Conservation (phyloP, 2,113 vertebrate species). For the Antechinus stuartii region DNA sequence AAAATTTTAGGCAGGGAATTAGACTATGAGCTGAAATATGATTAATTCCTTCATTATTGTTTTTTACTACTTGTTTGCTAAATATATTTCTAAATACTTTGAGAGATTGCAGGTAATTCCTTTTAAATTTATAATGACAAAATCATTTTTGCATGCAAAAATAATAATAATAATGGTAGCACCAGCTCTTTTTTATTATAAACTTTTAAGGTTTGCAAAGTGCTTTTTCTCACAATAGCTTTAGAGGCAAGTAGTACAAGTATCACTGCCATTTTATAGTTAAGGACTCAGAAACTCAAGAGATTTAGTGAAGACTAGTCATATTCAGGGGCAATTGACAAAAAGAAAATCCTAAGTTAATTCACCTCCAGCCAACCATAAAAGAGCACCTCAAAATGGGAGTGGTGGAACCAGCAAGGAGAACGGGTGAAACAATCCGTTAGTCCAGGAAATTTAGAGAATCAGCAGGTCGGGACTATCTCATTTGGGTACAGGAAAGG, state of each 20-base stretch:
- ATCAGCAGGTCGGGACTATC: no score
- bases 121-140: not conserved
- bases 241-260: not conserved
- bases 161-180: not conserved
- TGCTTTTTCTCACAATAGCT: not conserved
- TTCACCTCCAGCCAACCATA: no score
- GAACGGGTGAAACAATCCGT: no score
- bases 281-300: not conserved
- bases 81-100: not conserved
- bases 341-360: not conserved
- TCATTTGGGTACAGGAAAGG: no score
- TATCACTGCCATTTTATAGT: not conserved
- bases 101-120: not conserved
- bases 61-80: not conserved
- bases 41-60: not conserved
- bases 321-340: not conserved
- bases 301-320: not conserved
- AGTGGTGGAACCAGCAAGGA: no score
- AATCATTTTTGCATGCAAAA: not conserved
- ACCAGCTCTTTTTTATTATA: not conserved
- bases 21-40: not conserved
- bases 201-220: not conserved
- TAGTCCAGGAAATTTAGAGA: no score
- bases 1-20: not conserved
- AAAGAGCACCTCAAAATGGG: no score